Evolutionary conservation across 2,113 vertebrate genomes (phyloP).

Genomic region (Rostratula benghalensis): DNA sequence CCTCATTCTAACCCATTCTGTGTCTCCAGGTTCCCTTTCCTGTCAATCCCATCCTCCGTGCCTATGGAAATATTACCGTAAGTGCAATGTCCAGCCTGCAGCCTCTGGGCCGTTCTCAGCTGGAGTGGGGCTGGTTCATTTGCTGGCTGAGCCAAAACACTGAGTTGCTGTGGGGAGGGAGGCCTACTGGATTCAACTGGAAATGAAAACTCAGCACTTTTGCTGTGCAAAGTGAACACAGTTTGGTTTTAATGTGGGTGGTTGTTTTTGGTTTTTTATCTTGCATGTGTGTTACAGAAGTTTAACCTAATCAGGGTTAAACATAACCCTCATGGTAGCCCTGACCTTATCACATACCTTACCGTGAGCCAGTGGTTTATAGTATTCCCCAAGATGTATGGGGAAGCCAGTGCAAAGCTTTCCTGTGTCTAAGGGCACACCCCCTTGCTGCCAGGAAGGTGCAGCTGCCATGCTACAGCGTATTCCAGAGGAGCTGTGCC

Average conservation of each 20-base stretch:
- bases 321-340: neutral
- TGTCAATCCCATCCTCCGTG: slow-evolving; percentile 86
- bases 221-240: neutral
- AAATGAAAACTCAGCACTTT: neutral
- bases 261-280: neutral
- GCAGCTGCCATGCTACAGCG: neutral
- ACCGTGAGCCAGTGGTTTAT: neutral
- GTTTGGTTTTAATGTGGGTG: neutral
- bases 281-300: neutral
- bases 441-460: neutral
- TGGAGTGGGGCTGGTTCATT: neutral
- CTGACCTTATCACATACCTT: neutral
- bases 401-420: neutral
- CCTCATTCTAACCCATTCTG: neutral
- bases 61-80: slow-evolving; percentile 88
- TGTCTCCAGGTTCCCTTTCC: slow-evolving; percentile 84
- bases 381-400: neutral
- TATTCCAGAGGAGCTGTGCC: neutral
- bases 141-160: neutral
- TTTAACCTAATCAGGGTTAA: neutral
- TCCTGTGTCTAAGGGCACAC: neutral
- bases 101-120: neutral
- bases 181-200: neutral
- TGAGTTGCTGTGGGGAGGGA: neutral
- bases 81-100: slow-evolving; percentile 59